A percentile compares a stretch with the other conserved stretches of the same genome.
Evolutionary conservation across 2,113 vertebrate genomes (phyloP).

Genomic region (Leptosomus discolor): DNA sequence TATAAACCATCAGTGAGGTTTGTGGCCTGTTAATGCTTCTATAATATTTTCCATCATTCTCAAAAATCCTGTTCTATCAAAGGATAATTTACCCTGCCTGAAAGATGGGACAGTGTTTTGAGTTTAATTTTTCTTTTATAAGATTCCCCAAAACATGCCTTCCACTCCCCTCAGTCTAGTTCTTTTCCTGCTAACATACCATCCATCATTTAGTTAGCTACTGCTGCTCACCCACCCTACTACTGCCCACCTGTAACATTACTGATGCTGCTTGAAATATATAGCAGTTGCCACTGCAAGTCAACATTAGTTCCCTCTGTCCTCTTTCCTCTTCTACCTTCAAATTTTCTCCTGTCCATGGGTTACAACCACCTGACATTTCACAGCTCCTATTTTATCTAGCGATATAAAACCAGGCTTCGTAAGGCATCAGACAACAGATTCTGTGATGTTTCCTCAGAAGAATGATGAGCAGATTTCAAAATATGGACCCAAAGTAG

Average conservation of each 20-base stretch:
- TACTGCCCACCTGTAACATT: not conserved
- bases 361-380: not conserved
- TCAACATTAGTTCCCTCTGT: not conserved
- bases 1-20: not conserved
- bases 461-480: not conserved
- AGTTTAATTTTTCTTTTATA: not conserved
- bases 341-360: not conserved
- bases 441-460: not conserved
- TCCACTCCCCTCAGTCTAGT: not conserved
- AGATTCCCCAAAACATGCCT: not conserved
- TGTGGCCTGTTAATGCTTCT: not conserved
- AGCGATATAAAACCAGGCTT: not conserved
- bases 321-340: not conserved
- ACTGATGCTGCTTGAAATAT: not conserved
- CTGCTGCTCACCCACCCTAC: not conserved
- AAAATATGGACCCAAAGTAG: not conserved
- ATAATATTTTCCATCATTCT: not conserved
- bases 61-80: not conserved
- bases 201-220: not conserved
- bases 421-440: not conserved
- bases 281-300: not conserved
- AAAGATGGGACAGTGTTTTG: not conserved
- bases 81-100: not conserved
- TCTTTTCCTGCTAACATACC: not conserved
- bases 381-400: not conserved